Conservation (phyloP, 2,888 invertebrate species). For the Catocala nupta region DNA sequence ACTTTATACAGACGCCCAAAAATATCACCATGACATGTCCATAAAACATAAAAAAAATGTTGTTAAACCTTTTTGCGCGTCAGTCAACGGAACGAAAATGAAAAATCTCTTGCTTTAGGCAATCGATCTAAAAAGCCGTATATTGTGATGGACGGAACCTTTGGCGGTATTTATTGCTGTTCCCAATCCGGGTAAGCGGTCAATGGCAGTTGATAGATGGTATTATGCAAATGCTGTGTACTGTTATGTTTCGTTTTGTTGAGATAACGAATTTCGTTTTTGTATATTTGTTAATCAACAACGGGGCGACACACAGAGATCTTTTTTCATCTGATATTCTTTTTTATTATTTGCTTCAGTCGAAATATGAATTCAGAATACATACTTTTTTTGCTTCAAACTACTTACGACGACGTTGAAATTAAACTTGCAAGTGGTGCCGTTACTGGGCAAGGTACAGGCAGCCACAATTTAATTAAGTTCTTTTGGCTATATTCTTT, state of each 20-base stretch:
- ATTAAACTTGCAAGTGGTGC: no score
- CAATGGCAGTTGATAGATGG: slow-evolving; percentile 69
- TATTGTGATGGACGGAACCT: slow-evolving; percentile 59
- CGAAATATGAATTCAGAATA: no score
- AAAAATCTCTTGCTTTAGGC: slow-evolving; percentile 61
- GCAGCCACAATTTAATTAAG: no score
- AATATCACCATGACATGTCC: neutral
- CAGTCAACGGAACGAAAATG: slow-evolving; percentile 59
- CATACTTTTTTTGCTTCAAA: no score
- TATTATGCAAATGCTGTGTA: slow-evolving; percentile 63
- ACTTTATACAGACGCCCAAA: slow-evolving; percentile 1
- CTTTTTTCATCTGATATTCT: no score
- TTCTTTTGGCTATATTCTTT: no score
- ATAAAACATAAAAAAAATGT: slow-evolving; percentile 44
- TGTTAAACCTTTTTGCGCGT: slow-evolving; percentile 45
- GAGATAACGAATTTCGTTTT: slow-evolving; percentile 12
- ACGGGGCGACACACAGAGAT: no score
- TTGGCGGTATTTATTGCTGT: slow-evolving; percentile 66
- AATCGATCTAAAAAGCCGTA: slow-evolving; percentile 65
- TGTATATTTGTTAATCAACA: no score
- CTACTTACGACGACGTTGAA: no score
- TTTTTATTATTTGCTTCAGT: no score
- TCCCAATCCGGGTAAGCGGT: slow-evolving; percentile 65
- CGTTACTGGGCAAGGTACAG: no score
- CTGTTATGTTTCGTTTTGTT: slow-evolving; percentile 46